Conservation (phyloP, 2,888 invertebrate genomes). For the Drosophila acutilabella region DNA sequence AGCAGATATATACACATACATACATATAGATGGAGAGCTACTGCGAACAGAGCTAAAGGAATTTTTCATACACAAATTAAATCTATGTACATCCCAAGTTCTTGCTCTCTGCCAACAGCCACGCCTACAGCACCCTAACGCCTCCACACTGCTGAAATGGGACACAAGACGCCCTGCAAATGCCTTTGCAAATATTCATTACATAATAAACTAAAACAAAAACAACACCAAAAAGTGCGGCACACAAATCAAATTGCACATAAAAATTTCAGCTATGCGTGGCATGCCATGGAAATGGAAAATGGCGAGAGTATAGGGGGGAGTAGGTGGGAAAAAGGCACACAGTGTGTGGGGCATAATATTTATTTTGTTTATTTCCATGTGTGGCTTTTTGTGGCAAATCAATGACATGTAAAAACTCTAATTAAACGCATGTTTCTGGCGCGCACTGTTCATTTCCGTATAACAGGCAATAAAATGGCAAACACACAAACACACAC, state of each 20-base stretch:
- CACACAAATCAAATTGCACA: constrained; percentile 66
- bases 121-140: constrained; percentile 5
- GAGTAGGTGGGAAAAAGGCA: background rate
- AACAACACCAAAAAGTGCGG: constrained; percentile 33
- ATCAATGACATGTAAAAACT: constrained; percentile 78
- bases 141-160: background rate
- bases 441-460: constrained; percentile 39
- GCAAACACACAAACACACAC: constrained; percentile 20
- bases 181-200: constrained; percentile 74
- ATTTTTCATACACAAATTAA: constrained; percentile 79
- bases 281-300: constrained; percentile 25
- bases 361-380: constrained; percentile 42
- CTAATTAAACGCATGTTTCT: constrained; percentile 76
- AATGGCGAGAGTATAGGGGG: background rate
- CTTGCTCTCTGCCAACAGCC: constrained; percentile 44
- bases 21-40: background rate
- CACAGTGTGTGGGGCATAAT: constrained; percentile 2
- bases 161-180: constrained; percentile 16
- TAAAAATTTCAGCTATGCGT: constrained; percentile 50
- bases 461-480: constrained; percentile 45
- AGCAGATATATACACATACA: background rate
- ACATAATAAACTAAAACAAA: constrained; percentile 71
- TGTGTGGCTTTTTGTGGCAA: constrained; percentile 50
- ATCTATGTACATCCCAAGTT: constrained; percentile 63
- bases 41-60: constrained; percentile 49